These are phyloP conservation scores for Drosophila saltans DNA, from an alignment of 1,140 invertebrate species.

Conservation along the genomic window DNA sequence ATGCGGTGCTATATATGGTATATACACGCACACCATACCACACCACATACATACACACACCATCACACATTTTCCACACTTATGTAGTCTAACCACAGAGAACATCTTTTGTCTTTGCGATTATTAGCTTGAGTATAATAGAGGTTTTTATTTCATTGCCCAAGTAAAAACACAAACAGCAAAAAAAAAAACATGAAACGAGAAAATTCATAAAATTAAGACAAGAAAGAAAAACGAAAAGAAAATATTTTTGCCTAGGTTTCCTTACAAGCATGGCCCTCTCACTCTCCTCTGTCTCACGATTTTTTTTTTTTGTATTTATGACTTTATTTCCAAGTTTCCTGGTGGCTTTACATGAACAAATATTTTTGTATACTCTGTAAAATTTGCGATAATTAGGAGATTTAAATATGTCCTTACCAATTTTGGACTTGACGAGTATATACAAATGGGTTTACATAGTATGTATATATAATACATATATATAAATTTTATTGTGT, in stretches of 20 bases:
- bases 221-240: neutral
- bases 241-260: neutral
- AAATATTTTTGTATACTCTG: slow-evolving; percentile 24
- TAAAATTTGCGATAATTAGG: too few relatives aligned
- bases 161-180: slow-evolving; percentile 14
- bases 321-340: neutral
- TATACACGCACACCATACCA: slow-evolving; percentile 26
- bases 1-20: slow-evolving; percentile 40
- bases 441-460: too few relatives aligned
- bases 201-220: slow-evolving; percentile 43
- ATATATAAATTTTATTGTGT: too few relatives aligned
- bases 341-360: neutral
- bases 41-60: slow-evolving; percentile 4
- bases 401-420: too few relatives aligned
- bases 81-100: neutral
- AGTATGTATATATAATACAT: too few relatives aligned
- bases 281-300: neutral
- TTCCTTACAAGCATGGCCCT: neutral
- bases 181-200: slow-evolving; percentile 5
- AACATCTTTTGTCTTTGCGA: slow-evolving; percentile 39
- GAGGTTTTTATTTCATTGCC: slow-evolving; percentile 56
- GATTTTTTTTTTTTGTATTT: neutral
- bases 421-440: too few relatives aligned
- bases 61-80: neutral
- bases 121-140: slow-evolving; percentile 57